Evolutionary conservation across 2,113 vertebrate genomes (phyloP), one percentile per base, ranked within the genome.

Genomic region (Cyprinodon tularosa): DNA sequence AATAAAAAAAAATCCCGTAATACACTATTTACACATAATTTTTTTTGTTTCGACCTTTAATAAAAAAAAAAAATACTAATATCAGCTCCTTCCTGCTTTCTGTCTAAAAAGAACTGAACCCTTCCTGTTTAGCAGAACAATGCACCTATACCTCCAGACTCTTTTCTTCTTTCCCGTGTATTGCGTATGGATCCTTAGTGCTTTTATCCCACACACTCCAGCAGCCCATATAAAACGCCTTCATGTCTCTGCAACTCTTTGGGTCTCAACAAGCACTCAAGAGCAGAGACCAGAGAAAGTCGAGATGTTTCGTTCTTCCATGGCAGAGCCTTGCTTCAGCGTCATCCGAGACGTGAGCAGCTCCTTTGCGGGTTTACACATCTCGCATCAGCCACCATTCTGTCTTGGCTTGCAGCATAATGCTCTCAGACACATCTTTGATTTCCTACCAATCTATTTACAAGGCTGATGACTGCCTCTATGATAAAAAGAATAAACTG

Each of bases 131-230:
- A 29, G 47, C 42, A 12, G 78, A 53, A 73, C 59, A 63, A 29
- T 71, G 78, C 0, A 37, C 22, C 71, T 68, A 29, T 29, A 20
- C 81, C 44, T 62, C 66, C 71, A 64, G 44, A 68, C 72, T 71
- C 62, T 74, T 63, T 38, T 72, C 63, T 71, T 37, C 73, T 66
- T 71, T 36, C 59, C 72, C 68, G 66, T 8, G 40, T 62, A 71
- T 71, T 48, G 10, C 29, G 63, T 48, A 22, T 3, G 36, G 73
- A 77, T 69, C 73, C 81, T 85, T 17, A 7, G 62, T 73, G 85
- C 67, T 86, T 88, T 84, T 81, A 81, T 81, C 83, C 83, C 81
- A 76, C 86, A 53, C 84, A 67, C 76, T 77, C 60, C 78, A 14
- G 68, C 83, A 73, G 76, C 81, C 85, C 85, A 89, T 83, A 71